phyloP scores from a whole-genome alignment of 2,113 vertebrate genomes.

The Notechis scutatus region DNA sequence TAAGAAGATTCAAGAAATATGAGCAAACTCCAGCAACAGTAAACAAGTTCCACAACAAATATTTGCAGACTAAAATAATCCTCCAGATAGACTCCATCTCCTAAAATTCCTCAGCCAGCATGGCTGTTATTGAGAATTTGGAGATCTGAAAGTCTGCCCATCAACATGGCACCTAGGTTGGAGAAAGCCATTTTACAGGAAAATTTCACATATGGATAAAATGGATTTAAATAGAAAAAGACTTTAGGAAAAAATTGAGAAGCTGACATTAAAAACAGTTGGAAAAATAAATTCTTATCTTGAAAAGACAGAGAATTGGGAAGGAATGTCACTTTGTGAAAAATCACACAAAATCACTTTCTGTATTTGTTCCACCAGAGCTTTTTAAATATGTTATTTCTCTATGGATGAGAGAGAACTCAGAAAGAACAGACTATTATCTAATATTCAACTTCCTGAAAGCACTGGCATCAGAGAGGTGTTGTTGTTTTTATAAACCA shows the following conservation, averaged over 20 bases:
- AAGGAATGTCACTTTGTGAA: neutral
- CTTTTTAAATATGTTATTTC: neutral
- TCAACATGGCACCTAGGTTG: neutral
- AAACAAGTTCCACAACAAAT: neutral
- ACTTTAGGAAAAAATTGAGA: neutral
- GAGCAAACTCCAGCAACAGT: neutral
- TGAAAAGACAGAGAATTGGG: neutral
- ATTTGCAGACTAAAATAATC: neutral
- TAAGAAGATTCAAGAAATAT: neutral
- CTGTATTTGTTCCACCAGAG: neutral
- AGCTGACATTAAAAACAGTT: neutral
- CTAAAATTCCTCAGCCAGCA: neutral
- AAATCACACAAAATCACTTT: neutral
- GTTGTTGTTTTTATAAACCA: neutral
- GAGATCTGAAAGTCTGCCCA: neutral
- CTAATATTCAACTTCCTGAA: neutral
- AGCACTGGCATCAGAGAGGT: neutral
- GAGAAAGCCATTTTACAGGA: neutral
- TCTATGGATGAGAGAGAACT: neutral
- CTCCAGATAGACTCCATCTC: neutral
- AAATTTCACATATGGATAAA: neutral
- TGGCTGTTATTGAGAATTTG: neutral
- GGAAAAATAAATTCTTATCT: neutral
- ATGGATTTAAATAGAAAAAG: neutral
- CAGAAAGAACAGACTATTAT: neutral